These are phyloP conservation scores for Mugil cephalus DNA, from an alignment of 2,113 vertebrate species.

Conservation along the genomic window DNA sequence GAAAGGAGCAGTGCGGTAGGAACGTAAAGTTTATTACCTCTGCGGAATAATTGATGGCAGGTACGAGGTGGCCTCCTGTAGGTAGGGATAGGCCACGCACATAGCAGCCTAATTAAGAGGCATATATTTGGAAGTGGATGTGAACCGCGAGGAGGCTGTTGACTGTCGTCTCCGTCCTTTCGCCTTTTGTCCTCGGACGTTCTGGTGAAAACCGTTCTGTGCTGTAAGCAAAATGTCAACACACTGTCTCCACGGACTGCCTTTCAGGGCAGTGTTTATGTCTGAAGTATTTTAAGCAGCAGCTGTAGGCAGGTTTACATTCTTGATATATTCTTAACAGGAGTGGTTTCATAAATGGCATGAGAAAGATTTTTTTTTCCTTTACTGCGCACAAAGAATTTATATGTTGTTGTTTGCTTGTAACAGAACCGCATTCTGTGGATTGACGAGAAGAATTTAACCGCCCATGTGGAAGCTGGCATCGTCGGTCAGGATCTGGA, in stretches of 20 bases:
- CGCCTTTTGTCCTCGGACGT: slow-evolving; percentile 34
- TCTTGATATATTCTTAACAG: too few relatives aligned
- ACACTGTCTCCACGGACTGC: slow-evolving; percentile 8
- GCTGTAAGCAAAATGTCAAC: slow-evolving; percentile 31
- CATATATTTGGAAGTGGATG: slow-evolving; percentile 69
- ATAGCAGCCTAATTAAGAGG: slow-evolving; percentile 62
- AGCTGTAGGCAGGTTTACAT: slow-evolving; percentile 13
- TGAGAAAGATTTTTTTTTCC: not conserved
- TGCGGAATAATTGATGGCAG: slow-evolving; percentile 81
- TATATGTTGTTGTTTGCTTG: slow-evolving; percentile 10
- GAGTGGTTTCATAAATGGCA: not conserved
- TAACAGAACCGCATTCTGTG: slow-evolving; percentile 95
- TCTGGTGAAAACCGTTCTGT: slow-evolving; percentile 22
- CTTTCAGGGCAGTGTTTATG: slow-evolving; percentile 11
- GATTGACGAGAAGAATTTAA: slow-evolving; percentile 98
- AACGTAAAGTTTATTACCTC: slow-evolving; percentile 80
- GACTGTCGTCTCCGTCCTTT: slow-evolving; percentile 35
- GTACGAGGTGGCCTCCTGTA: slow-evolving; percentile 72
- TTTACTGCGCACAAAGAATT: slow-evolving; percentile 2
- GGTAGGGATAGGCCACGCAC: slow-evolving; percentile 51
- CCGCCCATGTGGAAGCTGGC: slow-evolving; percentile 94
- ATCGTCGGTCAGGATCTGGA: slow-evolving; percentile 98
- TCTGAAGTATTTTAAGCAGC: slow-evolving; percentile 41
- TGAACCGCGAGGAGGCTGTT: slow-evolving; percentile 68
- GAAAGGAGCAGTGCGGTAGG: slow-evolving; percentile 77